phyloP scores from a whole-genome alignment of 2,888 invertebrate species.

The Agonopterix arenella region DNA sequence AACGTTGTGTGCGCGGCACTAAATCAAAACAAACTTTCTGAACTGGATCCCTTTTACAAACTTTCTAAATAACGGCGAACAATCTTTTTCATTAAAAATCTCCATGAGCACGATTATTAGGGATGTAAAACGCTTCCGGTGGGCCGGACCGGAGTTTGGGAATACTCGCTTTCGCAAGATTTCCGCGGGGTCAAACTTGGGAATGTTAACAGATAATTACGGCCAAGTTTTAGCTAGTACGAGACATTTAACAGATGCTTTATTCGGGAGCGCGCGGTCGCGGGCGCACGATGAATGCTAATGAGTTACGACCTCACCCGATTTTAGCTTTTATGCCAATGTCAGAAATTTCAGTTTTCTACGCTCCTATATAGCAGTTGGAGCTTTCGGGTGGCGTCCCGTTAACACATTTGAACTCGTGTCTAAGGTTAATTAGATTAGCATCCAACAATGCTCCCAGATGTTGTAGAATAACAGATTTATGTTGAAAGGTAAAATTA shows the following conservation, averaged over 20 bases:
- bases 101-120: constrained; percentile 72
- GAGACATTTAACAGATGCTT: constrained; percentile 77
- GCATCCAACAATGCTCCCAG: constrained; percentile 57
- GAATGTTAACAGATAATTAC: constrained; percentile 77
- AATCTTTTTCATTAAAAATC: constrained; percentile 76
- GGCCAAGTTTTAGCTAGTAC: constrained; percentile 71
- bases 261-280: constrained; percentile 68
- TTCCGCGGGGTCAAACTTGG: constrained; percentile 74
- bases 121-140: constrained; percentile 71
- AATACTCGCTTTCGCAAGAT: constrained; percentile 59
- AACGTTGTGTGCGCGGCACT: constrained; percentile 55
- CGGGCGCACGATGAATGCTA: constrained; percentile 73
- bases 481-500: neutral
- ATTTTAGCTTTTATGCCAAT: constrained; percentile 40
- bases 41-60: constrained; percentile 68
- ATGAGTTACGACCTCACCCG: constrained; percentile 46
- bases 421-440: constrained; percentile 75
- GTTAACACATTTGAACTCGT: constrained; percentile 74
- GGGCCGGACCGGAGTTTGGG: constrained; percentile 37
- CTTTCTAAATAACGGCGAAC: constrained; percentile 72
- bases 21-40: constrained; percentile 71
- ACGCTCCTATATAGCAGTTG: constrained; percentile 20
- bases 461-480: constrained; percentile 38
- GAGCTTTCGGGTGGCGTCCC: constrained; percentile 53
- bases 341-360: constrained; percentile 39